Conservation (phyloP, 2,888 invertebrate species). For the Conus canariensis region DNA sequence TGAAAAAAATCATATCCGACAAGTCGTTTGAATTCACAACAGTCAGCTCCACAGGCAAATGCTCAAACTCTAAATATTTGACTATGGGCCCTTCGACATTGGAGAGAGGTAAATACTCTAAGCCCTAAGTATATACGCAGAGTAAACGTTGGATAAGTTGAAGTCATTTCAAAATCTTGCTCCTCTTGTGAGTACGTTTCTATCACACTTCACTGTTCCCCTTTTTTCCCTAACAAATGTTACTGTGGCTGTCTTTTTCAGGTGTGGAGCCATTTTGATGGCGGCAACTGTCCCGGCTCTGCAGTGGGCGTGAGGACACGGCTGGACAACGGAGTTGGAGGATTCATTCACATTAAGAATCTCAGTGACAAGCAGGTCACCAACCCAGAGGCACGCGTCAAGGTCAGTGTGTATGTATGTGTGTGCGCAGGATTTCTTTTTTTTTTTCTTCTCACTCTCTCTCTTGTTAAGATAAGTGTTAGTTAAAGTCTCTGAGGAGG, state of each 20-base stretch:
- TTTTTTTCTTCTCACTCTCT: neutral
- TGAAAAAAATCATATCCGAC: too few species aligned
- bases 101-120: too few species aligned
- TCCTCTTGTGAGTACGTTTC: too few species aligned
- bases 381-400: slow-evolving; percentile 95
- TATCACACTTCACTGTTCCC: too few species aligned
- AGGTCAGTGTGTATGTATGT: slow-evolving; percentile 79
- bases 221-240: too few species aligned
- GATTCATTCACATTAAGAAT: slow-evolving; percentile 95
- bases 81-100: too few species aligned
- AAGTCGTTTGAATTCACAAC: too few species aligned
- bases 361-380: slow-evolving; percentile 95
- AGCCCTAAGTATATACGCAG: too few species aligned
- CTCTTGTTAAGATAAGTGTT: neutral
- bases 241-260: slow-evolving; percentile 53
- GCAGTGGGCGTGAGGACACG: slow-evolving; percentile 94
- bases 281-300: slow-evolving; percentile 94
- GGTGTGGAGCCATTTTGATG: slow-evolving; percentile 99
- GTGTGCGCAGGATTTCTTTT: neutral
- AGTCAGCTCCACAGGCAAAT: too few species aligned
- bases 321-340: slow-evolving; percentile 92
- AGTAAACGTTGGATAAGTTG: too few species aligned
- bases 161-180: too few species aligned
- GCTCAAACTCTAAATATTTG: too few species aligned
- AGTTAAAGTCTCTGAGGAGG: neutral